These are phyloP conservation scores for Oostethus manadensis DNA, from an alignment of 2,113 vertebrate species.

Conservation along the genomic window DNA sequence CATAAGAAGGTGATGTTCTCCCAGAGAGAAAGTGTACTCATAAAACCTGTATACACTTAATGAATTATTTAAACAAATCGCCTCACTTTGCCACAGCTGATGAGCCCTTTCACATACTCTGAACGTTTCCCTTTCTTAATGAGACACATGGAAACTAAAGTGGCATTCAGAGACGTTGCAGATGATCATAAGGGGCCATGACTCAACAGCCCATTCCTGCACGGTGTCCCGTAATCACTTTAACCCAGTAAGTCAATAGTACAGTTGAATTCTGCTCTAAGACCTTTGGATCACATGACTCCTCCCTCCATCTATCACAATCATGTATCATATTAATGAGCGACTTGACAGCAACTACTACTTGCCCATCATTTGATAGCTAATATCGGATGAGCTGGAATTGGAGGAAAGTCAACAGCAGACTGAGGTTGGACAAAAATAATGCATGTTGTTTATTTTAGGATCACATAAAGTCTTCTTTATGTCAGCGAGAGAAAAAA, in stretches of 20 bases:
- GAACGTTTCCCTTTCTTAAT: not conserved
- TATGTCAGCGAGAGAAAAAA: not conserved
- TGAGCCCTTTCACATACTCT: not conserved
- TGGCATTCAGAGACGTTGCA: not conserved
- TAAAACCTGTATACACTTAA: not conserved
- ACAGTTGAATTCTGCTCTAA: no score
- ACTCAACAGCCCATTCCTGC: not conserved
- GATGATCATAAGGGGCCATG: not conserved
- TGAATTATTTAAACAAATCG: not conserved
- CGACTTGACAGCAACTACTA: not conserved
- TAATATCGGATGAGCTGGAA: not conserved
- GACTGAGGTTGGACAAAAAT: slow-evolving; percentile 1
- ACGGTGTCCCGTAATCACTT: no score
- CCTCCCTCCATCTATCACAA: no score
- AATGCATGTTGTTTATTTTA: not conserved
- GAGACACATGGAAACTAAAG: not conserved
- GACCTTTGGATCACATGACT: no score
- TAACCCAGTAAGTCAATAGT: no score
- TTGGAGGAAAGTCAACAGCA: not conserved
- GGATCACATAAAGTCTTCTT: not conserved
- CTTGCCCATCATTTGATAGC: not conserved
- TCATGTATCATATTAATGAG: not conserved
- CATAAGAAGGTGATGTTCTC: not conserved
- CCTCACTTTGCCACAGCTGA: not conserved
- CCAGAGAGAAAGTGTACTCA: no score